Evolutionary conservation across 2,113 vertebrate genomes (phyloP).

Genomic region (Plestiodon gilberti): DNA sequence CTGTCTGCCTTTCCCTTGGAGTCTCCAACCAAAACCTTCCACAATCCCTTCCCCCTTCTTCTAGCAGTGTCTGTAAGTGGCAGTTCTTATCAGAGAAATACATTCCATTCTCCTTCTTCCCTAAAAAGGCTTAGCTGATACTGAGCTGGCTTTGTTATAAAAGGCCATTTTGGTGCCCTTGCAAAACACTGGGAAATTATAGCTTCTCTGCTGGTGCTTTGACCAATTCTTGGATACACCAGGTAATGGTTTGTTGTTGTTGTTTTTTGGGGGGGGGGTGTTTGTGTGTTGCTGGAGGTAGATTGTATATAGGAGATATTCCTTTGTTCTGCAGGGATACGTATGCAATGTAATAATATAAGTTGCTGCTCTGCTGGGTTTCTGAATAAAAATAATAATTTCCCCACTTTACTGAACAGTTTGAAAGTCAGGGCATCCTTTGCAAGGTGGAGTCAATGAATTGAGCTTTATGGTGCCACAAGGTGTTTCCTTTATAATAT

Average conservation of each 20-base stretch:
- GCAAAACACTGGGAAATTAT: neutral
- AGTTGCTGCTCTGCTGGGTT: neutral
- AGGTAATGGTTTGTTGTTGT: neutral
- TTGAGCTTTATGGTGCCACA: neutral
- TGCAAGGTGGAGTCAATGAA: neutral
- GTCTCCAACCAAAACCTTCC: neutral
- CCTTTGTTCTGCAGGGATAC: neutral
- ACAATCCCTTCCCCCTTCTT: neutral
- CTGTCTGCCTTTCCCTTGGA: neutral
- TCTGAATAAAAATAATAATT: neutral
- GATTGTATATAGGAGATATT: neutral
- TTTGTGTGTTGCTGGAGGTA: no score
- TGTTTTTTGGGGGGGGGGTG: neutral
- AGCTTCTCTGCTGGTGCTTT: neutral
- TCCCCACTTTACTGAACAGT: neutral
- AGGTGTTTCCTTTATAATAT: neutral
- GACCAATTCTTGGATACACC: neutral
- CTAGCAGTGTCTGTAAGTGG: neutral
- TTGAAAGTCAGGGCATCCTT: neutral
- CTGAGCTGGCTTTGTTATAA: neutral
- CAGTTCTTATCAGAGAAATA: conserved; percentile 25
- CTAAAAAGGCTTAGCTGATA: conserved; percentile 17
- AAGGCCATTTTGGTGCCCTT: neutral
- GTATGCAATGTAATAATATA: neutral
- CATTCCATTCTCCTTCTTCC: conserved; percentile 18